Evolutionary conservation across 2,888 invertebrate species (phyloP).

Genomic region (Eurytoma adleriae): DNA sequence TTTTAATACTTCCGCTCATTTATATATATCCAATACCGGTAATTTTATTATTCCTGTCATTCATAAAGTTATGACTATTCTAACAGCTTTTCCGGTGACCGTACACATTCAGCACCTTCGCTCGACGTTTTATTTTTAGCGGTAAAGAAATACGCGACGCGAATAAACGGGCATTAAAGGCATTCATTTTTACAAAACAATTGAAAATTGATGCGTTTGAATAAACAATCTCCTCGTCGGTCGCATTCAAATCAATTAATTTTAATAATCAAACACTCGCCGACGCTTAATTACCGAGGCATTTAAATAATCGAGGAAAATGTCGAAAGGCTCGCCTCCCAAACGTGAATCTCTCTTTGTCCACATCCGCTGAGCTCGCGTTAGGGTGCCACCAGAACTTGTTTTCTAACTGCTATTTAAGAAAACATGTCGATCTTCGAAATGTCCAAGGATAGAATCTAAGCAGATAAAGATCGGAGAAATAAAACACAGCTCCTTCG

Average conservation of each 20-base stretch:
- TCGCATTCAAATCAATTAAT: background rate
- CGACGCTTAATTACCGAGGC: no score
- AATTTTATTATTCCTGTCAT: background rate
- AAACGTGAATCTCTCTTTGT: no score
- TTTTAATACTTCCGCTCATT: slow-evolving; percentile 14
- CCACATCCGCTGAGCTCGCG: no score
- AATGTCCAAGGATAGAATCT: slow-evolving; percentile 6
- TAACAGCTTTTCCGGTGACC: slow-evolving; percentile 13
- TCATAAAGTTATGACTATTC: slow-evolving; percentile 16
- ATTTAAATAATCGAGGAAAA: background rate
- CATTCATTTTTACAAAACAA: background rate
- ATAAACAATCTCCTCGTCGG: background rate
- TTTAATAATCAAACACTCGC: no score
- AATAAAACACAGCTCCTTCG: slow-evolving; percentile 16
- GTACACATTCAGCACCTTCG: background rate
- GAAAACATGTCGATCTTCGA: background rate
- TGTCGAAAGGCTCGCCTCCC: background rate
- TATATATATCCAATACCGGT: slow-evolving; percentile 12
- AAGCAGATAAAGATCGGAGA: background rate
- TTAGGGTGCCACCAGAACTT: background rate
- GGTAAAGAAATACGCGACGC: background rate
- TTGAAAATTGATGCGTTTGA: background rate
- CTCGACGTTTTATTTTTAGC: background rate
- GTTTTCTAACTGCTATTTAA: slow-evolving; percentile 1
- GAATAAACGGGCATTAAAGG: no score